Conservation (phyloP, 2,113 vertebrate species). For the Pipra filicauda region DNA sequence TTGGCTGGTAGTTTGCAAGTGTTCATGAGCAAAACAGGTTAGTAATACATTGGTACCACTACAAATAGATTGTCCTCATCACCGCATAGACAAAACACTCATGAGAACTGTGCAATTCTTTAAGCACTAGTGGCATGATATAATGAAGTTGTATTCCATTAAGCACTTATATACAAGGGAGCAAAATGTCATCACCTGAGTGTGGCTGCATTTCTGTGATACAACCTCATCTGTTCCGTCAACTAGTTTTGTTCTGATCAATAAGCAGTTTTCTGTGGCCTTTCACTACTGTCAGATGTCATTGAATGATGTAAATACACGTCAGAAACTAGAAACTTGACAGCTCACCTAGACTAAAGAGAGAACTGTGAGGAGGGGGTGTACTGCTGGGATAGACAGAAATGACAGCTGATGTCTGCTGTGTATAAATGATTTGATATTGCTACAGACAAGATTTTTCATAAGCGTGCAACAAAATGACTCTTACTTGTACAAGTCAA, state of each 20-base stretch:
- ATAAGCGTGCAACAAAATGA: background rate
- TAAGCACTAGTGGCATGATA: conserved; percentile 87
- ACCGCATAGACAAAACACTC: conserved; percentile 73
- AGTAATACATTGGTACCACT: conserved; percentile 80
- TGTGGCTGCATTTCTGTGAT: conserved; percentile 79
- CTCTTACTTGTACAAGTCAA: background rate
- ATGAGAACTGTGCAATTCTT: conserved; percentile 68
- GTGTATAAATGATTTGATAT: conserved; percentile 58
- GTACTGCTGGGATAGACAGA: conserved; percentile 67
- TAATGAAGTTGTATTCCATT: conserved; percentile 98
- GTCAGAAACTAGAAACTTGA: conserved; percentile 94
- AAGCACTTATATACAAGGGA: conserved; percentile 72
- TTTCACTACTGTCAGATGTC: conserved; percentile 94
- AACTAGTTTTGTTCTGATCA: conserved; percentile 96
- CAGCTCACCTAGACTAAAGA: conserved; percentile 82
- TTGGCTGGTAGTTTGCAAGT: conserved; percentile 79
- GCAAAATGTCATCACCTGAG: conserved; percentile 83
- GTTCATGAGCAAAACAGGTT: conserved; percentile 67
- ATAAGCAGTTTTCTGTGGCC: conserved; percentile 97
- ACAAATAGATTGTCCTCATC: conserved; percentile 78
- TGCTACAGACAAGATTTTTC: conserved; percentile 50
- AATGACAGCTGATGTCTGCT: conserved; percentile 79
- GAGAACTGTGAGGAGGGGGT: background rate
- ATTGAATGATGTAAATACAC: conserved; percentile 91
- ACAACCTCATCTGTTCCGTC: conserved; percentile 92